Base-by-base conservation (phyloP, 2,888 invertebrate species). In the Atethmia centrago region DNA sequence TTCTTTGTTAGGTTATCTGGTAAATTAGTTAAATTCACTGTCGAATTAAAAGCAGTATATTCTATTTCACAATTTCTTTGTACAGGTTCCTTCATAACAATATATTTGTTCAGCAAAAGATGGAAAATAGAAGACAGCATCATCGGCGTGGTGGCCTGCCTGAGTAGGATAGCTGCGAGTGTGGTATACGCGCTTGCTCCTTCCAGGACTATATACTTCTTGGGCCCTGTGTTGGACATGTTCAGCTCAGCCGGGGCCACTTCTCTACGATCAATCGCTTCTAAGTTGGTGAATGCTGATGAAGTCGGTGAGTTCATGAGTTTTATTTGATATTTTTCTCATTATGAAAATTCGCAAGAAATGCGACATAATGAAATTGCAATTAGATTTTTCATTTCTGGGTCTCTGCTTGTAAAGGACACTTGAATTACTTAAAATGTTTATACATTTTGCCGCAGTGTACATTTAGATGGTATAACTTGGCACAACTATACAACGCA, bases 191-290 rank as follows among this genome's bases (percentile, higher is more conserved):
- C 97, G 0, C 85, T 96, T 80, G 97, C 97, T 0, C 95, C 95
- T 0, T 93, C 89, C 16, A 90, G 95, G 53, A 93, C 93, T 0
- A 88, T 96, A 70, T 96, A 97, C 91, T 97, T 96, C 92, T 86
- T 97, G 69, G 97, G 97, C 31, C 96, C 96, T 10, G 89, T 96
- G 49, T 91, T 97, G 88, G 97, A 97, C 71, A 94, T 97, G 92
- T 96, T 97, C 85, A 97, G 97, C 80, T 96, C 97, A 0, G 97
- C 97, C 1, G 96, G 96, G 0, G 96, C 97, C 3, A 97, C 97
- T 2, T 97, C 97, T 0, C 92, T 97, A 79, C 92, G 97, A 79
- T 97, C 97, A 0, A 96, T 97, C 58, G 97, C 96, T 25, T 96
- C 97, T 1, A 97, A 97, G 88, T 90, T 97, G 68, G 97, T 97